These are phyloP conservation scores for Desmodus rotundus DNA, from an alignment of 2,113 vertebrate species.

Conservation along the genomic window DNA sequence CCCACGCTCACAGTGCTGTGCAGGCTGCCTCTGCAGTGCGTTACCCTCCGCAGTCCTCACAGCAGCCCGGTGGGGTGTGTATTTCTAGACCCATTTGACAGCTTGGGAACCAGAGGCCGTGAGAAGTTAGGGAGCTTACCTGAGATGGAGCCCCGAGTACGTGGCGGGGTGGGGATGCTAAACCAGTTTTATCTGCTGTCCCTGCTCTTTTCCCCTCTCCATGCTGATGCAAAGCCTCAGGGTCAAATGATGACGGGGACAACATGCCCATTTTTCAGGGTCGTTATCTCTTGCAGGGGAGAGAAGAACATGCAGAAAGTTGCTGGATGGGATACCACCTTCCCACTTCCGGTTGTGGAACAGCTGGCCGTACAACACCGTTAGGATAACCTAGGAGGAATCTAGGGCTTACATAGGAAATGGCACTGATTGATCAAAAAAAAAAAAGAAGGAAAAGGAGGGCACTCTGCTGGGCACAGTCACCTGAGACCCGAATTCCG, in stretches of 20 bases:
- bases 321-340: not conserved
- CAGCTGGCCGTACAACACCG: not conserved
- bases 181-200: not conserved
- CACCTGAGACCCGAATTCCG: not conserved
- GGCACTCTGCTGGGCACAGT: not conserved
- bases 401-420: not conserved
- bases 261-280: not conserved
- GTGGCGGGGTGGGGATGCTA: not conserved
- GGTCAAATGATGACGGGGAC: not conserved
- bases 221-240: not conserved
- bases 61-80: rapidly evolving
- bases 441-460: not conserved
- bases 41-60: not conserved
- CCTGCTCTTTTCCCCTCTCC: not conserved
- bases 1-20: not conserved
- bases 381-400: not conserved
- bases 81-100: not conserved
- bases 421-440: not conserved
- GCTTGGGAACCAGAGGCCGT: not conserved
- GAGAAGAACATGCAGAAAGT: not conserved
- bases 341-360: not conserved
- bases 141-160: not conserved
- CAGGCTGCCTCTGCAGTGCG: not conserved
- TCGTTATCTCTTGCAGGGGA: not conserved
- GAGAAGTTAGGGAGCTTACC: not conserved